Percentiles rank a stretch among this genome's conserved stretches.
phyloP scores from a whole-genome alignment of 2,888 invertebrate genomes.

The Hanleya hanleyi region DNA sequence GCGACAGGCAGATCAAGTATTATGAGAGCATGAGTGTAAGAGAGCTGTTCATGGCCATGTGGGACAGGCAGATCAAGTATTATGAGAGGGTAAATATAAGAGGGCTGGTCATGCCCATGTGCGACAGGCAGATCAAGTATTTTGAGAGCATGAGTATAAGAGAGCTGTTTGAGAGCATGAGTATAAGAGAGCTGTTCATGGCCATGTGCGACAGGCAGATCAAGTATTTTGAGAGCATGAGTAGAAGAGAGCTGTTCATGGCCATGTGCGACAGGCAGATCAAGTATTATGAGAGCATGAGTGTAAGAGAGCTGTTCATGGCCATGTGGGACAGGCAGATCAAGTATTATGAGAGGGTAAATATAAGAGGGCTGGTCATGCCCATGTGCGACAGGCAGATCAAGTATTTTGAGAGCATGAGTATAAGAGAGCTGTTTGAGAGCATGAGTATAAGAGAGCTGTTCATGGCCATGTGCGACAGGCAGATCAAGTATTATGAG shows the following conservation, averaged over 20 bases:
- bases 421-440: no score
- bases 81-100: constrained; percentile 76
- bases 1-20: constrained; percentile 80
- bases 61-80: constrained; percentile 80
- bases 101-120: neutral
- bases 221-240: constrained; percentile 79
- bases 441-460: constrained; percentile 80
- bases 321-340: constrained; percentile 81
- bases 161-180: no score
- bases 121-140: constrained; percentile 80
- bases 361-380: neutral
- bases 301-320: constrained; percentile 78
- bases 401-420: no score
- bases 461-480: constrained; percentile 79
- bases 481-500: constrained; percentile 81
- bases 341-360: constrained; percentile 79
- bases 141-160: constrained; percentile 78
- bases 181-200: constrained; percentile 79
- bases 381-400: no score
- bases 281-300: constrained; percentile 79
- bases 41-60: constrained; percentile 78
- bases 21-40: constrained; percentile 79
- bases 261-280: constrained; percentile 81
- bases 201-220: constrained; percentile 81
- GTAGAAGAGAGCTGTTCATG: constrained; percentile 77